A percentile compares a stretch with the other conserved stretches of the same genome.
These are phyloP conservation scores for Aphidius ervi DNA, from an alignment of 1,140 invertebrate species.

Conservation along the genomic window DNA sequence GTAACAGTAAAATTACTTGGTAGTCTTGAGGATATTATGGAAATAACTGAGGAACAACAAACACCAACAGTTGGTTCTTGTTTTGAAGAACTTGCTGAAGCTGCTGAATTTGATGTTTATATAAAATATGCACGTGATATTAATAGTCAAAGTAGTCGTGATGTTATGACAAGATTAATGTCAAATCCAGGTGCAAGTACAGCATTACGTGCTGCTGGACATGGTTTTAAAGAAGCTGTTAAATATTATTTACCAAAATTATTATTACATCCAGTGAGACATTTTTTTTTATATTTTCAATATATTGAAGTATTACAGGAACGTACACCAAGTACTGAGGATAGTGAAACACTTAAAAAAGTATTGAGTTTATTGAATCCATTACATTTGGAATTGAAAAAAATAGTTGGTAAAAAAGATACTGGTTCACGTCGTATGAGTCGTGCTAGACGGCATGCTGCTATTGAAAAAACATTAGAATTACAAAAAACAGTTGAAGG, in stretches of 20 bases:
- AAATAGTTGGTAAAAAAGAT: slow-evolving; percentile 62
- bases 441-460: slow-evolving; percentile 74
- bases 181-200: slow-evolving; percentile 65
- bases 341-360: slow-evolving; percentile 86
- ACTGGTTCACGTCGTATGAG: slow-evolving; percentile 65
- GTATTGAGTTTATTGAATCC: slow-evolving; percentile 79
- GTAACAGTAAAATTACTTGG: slow-evolving; percentile 90
- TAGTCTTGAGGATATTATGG: slow-evolving; percentile 94
- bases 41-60: slow-evolving; percentile 91
- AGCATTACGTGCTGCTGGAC: slow-evolving; percentile 76
- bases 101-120: slow-evolving; percentile 75
- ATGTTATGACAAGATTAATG: slow-evolving; percentile 69
- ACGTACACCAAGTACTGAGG: slow-evolving; percentile 76
- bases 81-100: slow-evolving; percentile 95
- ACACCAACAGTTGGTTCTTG: slow-evolving; percentile 88
- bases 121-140: slow-evolving; percentile 85
- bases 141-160: slow-evolving; percentile 69
- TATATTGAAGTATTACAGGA: slow-evolving; percentile 83
- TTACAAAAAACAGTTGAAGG: slow-evolving; percentile 89
- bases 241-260: slow-evolving; percentile 97
- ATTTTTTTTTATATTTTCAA: slow-evolving; percentile 94
- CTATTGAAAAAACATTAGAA: slow-evolving; percentile 86
- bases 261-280: slow-evolving; percentile 88
- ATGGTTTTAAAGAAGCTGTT: slow-evolving; percentile 90
- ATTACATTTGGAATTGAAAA: slow-evolving; percentile 69